Conservation (phyloP, 2,888 invertebrate species). For the Pandemis heparana region DNA sequence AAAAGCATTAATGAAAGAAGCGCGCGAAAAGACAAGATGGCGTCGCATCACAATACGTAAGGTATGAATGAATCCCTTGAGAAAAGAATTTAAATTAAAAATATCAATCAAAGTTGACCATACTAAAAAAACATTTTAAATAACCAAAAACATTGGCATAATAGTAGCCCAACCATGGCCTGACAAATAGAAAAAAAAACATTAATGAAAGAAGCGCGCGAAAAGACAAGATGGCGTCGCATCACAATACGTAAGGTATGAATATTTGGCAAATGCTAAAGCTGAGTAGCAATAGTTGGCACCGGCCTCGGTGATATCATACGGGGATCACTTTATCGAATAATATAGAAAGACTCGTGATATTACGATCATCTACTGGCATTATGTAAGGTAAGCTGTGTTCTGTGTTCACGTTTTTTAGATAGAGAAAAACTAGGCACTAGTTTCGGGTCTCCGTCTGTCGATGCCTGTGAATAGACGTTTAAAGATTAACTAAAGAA, state of each 20-base stretch:
- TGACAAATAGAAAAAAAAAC: background rate
- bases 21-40: constrained; percentile 56
- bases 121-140: background rate
- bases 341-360: constrained; percentile 12
- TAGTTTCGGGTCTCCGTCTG: background rate
- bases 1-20: constrained; percentile 2
- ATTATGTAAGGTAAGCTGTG: background rate
- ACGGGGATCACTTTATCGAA: constrained; percentile 37
- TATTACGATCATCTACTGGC: constrained; percentile 16
- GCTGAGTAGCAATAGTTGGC: constrained; percentile 76
- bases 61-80: constrained; percentile 58
- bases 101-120: too few relatives aligned
- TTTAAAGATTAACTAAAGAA: background rate
- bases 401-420: background rate
- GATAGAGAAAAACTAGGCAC: background rate
- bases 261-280: constrained; percentile 79
- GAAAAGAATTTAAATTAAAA: too few relatives aligned
- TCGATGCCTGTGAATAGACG: background rate
- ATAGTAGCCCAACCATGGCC: background rate
- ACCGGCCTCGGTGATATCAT: constrained; percentile 54
- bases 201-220: constrained; percentile 7
- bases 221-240: constrained; percentile 61
- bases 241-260: constrained; percentile 71
- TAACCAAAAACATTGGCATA: background rate
- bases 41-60: constrained; percentile 66